phyloP scores from a whole-genome alignment of 1,140 invertebrate species.

The Scaptodrosophila lebanonensis region DNA sequence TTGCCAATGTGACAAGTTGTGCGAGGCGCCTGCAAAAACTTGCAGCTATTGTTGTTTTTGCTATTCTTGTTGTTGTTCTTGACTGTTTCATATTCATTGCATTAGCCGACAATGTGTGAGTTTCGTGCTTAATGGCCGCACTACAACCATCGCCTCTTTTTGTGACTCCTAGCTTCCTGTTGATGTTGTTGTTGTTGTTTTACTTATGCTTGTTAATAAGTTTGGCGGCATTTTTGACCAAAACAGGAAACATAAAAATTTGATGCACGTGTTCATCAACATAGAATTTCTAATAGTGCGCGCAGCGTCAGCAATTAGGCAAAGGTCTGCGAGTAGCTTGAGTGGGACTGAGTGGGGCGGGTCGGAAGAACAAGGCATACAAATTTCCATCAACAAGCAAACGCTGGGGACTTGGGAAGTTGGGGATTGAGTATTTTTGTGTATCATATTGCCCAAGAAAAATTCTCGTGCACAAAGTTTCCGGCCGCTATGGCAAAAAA shows the following conservation, averaged over 20 bases:
- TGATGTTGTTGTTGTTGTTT: too few species aligned
- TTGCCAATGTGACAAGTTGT: constrained; percentile 50
- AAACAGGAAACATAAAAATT: constrained; percentile 29
- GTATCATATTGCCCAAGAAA: constrained; percentile 20
- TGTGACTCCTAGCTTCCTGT: too few species aligned
- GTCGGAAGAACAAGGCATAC: constrained; percentile 2
- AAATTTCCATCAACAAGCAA: constrained; percentile 29
- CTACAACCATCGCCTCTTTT: too few species aligned
- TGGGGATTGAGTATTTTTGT: constrained; percentile 6
- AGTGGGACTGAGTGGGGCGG: neutral
- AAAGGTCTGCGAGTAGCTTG: constrained; percentile 7
- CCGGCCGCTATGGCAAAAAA: constrained; percentile 8
- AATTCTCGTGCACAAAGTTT: constrained; percentile 52
- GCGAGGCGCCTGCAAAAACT: constrained; percentile 51
- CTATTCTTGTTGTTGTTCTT: too few species aligned
- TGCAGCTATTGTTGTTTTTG: too few species aligned
- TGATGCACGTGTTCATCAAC: constrained; percentile 54
- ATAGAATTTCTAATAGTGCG: constrained; percentile 65
- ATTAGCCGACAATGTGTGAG: too few species aligned
- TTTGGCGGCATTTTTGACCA: constrained; percentile 44
- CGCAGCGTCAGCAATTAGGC: constrained; percentile 49
- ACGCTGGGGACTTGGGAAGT: constrained; percentile 3
- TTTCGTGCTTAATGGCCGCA: too few species aligned
- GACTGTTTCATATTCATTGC: too few species aligned
- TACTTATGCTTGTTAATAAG: constrained; percentile 30